These are phyloP conservation scores for Rhizomys pruinosus DNA, from an alignment of 2,113 vertebrate species.

Conservation along the genomic window DNA sequence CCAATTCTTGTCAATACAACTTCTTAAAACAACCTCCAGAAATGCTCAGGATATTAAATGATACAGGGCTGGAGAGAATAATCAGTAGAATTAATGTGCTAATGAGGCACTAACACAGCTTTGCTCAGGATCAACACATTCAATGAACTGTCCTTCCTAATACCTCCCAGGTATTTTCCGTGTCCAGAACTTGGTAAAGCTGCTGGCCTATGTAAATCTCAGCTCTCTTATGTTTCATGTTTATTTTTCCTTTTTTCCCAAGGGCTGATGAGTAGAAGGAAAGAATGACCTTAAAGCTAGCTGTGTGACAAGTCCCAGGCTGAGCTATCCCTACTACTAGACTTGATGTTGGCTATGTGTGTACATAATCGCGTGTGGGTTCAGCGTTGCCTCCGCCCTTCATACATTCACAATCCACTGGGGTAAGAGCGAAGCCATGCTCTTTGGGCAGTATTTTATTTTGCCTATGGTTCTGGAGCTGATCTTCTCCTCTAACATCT, in stretches of 20 bases:
- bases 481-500: not conserved
- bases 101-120: constrained; percentile 76
- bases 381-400: not conserved
- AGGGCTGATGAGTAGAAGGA: not conserved
- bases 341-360: not conserved
- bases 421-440: not conserved
- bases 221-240: constrained; percentile 1
- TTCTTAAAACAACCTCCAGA: constrained; percentile 59
- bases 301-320: not conserved
- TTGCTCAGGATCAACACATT: constrained; percentile 73
- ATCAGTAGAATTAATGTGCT: constrained; percentile 70
- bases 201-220: constrained; percentile 51
- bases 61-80: constrained; percentile 53
- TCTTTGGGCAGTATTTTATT: not conserved
- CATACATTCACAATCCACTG: not conserved
- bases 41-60: constrained; percentile 55
- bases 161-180: constrained; percentile 69
- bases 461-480: not conserved
- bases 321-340: not conserved
- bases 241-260: too few species aligned
- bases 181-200: constrained; percentile 53
- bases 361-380: not conserved
- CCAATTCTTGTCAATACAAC: constrained; percentile 52
- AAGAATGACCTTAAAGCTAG: constrained; percentile 39
- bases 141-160: constrained; percentile 70